Evolutionary conservation across 2,797 vertebrate species (phyloP).

Genomic region (Triplophysa bombifrons): DNA sequence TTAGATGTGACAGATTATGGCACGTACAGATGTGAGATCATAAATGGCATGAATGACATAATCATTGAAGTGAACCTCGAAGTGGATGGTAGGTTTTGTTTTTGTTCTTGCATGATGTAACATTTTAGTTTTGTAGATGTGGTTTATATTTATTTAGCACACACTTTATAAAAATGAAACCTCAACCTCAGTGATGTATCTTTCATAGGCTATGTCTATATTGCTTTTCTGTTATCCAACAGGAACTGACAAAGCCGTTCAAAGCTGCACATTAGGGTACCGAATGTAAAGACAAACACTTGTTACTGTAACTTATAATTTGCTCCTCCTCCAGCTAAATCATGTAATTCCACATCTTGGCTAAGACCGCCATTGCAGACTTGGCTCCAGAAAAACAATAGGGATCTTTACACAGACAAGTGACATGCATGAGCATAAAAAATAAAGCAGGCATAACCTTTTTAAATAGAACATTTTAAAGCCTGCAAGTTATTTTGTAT

Average conservation of each 20-base stretch:
- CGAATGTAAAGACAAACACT: neutral
- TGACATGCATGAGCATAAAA: slow-evolving; percentile 32
- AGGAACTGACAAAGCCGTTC: neutral
- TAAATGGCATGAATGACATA: slow-evolving; percentile 84
- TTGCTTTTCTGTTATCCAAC: neutral
- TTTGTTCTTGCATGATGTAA: slow-evolving; percentile 8
- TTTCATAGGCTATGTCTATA: neutral
- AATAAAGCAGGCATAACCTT: slow-evolving; percentile 38
- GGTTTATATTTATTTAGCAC: neutral
- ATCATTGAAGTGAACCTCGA: slow-evolving; percentile 81
- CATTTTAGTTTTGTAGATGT: neutral
- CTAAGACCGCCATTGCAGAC: slow-evolving; percentile 41
- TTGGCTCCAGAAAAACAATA: slow-evolving; percentile 24
- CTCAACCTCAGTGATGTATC: neutral
- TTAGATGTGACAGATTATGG: slow-evolving; percentile 84
- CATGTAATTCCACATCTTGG: slow-evolving; percentile 23
- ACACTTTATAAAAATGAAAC: neutral
- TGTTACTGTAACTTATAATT: neutral
- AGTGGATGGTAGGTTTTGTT: slow-evolving; percentile 62
- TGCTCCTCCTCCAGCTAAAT: neutral
- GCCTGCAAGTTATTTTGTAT: slow-evolving; percentile 30
- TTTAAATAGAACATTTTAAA: slow-evolving; percentile 32
- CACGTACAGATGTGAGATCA: slow-evolving; percentile 89
- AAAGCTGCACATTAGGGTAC: neutral
- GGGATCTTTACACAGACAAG: slow-evolving; percentile 16